Evolutionary conservation across 2,797 vertebrate genomes (phyloP).

Genomic region (Peromyscus aztecus): DNA sequence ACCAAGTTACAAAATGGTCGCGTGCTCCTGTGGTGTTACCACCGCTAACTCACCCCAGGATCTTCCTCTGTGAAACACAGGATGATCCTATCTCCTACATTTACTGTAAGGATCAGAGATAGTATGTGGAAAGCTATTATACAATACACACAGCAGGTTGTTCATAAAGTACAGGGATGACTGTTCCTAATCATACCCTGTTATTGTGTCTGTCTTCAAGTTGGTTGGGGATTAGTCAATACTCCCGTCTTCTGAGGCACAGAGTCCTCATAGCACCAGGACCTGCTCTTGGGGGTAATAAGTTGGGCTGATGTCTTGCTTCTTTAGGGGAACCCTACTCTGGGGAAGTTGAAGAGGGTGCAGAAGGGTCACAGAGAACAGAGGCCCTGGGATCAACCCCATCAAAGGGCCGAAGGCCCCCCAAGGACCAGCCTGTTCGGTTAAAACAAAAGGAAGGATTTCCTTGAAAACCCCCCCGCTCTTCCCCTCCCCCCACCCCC

Average conservation of each 20-base stretch:
- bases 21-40: background rate
- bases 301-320: background rate
- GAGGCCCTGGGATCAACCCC: background rate
- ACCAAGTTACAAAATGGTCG: background rate
- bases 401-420: slow-evolving; percentile 27
- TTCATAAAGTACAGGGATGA: too few species aligned
- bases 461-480: slow-evolving; percentile 83
- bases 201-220: background rate
- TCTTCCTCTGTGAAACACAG: background rate
- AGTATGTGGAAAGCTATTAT: background rate
- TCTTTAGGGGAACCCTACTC: background rate
- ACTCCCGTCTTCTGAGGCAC: background rate
- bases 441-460: slow-evolving; percentile 84
- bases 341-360: background rate
- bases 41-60: background rate
- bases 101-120: background rate
- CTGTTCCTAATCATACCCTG: background rate
- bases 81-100: background rate
- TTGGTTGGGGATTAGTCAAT: background rate
- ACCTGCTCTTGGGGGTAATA: background rate
- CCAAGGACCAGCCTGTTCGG: slow-evolving; percentile 83
- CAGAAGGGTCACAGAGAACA: background rate
- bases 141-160: background rate
- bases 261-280: background rate
- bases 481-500: slow-evolving; percentile 84